Evolutionary conservation across 2,113 vertebrate genomes (phyloP), one percentile per base, ranked within the genome.

Genomic region (Agapornis roseicollis): DNA sequence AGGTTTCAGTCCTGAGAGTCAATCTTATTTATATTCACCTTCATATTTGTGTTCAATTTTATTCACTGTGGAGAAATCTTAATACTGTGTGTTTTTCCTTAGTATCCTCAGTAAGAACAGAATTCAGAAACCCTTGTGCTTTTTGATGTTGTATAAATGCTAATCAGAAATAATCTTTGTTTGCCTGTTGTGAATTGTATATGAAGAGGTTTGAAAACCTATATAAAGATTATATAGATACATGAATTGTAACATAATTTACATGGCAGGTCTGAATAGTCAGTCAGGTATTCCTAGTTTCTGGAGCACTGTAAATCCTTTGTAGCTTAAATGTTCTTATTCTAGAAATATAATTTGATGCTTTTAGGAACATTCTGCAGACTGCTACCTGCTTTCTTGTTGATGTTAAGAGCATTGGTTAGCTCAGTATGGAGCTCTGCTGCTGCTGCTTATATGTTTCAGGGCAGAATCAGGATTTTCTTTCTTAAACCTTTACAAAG

Each of bases 141-240:
- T 60, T 88, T 61, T 77, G 52, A 12, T 37, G 10, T 19, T 42
- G 23, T 65, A n/a, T 66, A 61, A 80, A 47, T 56, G 16, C 0
- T 6, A 41, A 33, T 17, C 41, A 73, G 37, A 24, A 22, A 25
- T 58, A 37, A 64, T 49, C 49, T 61, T 65, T 73, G 2, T 22
- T 87, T 78, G 27, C 20, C n/a, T 61, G 24, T n/a, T 29, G 10
- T 53, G 53, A n/a, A 6, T 8, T n/a, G 10, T 6, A 9, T 7
- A 28, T 42, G 25, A 56, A 8, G 3, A 49, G 25, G 9, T 79
- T 71, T 65, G 13, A 13, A 64, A 79, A 61, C 20, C 6, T 24
- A 0, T 27, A 5, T 16, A 20, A 52, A 47, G 5, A 10, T 73
- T 14, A 71, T 37, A 4, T 10, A 24, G 42, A 37, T 1, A 0